phyloP scores from a whole-genome alignment of 2,888 invertebrate species.

The Hypena proboscidalis region DNA sequence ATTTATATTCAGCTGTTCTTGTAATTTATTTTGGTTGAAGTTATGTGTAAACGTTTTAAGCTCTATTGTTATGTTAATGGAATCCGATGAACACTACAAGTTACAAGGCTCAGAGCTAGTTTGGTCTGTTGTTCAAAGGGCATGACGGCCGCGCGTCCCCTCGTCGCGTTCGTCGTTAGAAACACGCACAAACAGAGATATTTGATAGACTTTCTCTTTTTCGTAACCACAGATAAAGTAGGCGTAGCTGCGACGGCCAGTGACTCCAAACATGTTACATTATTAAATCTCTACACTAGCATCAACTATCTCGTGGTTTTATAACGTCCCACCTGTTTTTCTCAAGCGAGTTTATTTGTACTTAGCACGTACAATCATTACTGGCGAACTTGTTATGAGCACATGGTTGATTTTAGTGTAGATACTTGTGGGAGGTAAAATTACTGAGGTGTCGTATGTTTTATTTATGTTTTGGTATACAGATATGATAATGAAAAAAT shows the following conservation, averaged over 20 bases:
- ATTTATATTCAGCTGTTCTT: too few relatives aligned
- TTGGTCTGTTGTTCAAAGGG: conserved; percentile 21
- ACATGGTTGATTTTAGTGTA: too few relatives aligned
- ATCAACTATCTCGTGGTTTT: too few relatives aligned
- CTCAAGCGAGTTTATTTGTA: too few relatives aligned
- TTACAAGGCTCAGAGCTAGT: not conserved
- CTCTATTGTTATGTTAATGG: not conserved
- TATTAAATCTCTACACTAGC: not conserved
- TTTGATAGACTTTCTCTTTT: conserved; percentile 45
- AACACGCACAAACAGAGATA: conserved; percentile 24
- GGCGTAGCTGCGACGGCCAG: conserved; percentile 1
- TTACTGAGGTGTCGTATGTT: too few relatives aligned
- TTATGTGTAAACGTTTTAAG: not conserved
- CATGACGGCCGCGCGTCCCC: conserved; percentile 24
- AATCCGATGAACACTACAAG: too few relatives aligned
- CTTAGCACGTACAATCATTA: too few relatives aligned
- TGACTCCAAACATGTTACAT: conserved; percentile 3
- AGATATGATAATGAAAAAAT: too few relatives aligned
- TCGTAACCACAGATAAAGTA: conserved; percentile 12
- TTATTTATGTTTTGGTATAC: too few relatives aligned
- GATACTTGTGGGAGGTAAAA: too few relatives aligned
- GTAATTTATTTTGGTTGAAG: not conserved
- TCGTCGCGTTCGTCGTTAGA: conserved; percentile 16
- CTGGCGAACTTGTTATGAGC: too few relatives aligned
- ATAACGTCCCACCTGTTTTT: too few relatives aligned